Base-by-base conservation (phyloP, 2,113 vertebrate species). In the Mixornis gularis region DNA sequence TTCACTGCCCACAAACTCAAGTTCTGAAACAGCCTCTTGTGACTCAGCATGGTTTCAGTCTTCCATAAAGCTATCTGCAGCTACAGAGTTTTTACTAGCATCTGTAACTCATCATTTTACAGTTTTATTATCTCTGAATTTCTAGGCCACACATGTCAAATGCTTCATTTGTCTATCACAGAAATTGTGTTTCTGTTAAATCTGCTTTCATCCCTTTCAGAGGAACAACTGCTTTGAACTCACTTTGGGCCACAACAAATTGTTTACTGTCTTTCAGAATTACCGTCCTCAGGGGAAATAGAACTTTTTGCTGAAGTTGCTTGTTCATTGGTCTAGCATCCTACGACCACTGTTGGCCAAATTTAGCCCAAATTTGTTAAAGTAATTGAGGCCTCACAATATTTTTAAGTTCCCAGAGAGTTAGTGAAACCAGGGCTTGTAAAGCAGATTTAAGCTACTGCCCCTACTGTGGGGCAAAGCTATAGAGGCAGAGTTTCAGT, bases 401-500 rank as follows among this genome's bases (percentile, higher is more conserved):
- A 79, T 55, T 85, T 71, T 78, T 18, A 63, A 38, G 24, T 74
- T 85, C 53, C 24, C 63, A 72, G 44, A 76, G 73, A 76, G 20
- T 29, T 79, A 17, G 20, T 27, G 9, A 79, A 87, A 22, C 4
- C 64, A 60, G 22, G 7, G 40, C 29, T 63, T 68, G 20, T 12
- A 60, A 79, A 73, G 41, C 4, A 89, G 41, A 63, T 34, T 36
- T 72, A 55, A 71, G 19, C 34, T 59, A 27, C 41, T 44, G 24
- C 9, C 24, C 10, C 21, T 34, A 4, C 29, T 49, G 10, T 9
- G 12, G 38, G 32, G 82, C n/a, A 62, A 84, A 62, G 25, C 6
- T 30, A 5, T 0, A 44, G 36, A 1, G 3, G 41, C 5, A 68
- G 34, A 52, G 8, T 48, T 66, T 51, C 6, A 3, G 22, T 41